Conservation (phyloP, 2,113 vertebrate genomes). For the Ondatra zibethicus region DNA sequence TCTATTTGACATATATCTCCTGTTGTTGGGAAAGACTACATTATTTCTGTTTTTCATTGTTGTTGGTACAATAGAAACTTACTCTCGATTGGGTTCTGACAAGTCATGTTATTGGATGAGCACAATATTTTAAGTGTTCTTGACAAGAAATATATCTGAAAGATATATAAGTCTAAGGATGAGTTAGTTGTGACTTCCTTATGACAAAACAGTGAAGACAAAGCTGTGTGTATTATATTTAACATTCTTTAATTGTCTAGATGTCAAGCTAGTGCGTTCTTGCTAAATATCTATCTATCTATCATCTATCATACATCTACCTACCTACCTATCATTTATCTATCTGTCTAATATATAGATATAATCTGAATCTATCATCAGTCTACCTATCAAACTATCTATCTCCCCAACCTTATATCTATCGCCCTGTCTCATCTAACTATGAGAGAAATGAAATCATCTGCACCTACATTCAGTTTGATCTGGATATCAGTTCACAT, state of each 20-base stretch:
- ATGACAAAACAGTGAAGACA: constrained; percentile 67
- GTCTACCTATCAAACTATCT: neutral
- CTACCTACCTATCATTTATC: neutral
- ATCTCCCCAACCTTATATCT: neutral
- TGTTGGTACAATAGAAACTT: constrained; percentile 58
- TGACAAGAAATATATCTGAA: constrained; percentile 81
- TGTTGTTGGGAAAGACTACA: neutral
- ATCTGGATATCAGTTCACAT: neutral
- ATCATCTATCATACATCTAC: neutral
- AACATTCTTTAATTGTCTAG: constrained; percentile 77
- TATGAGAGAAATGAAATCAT: neutral
- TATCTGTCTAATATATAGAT: neutral
- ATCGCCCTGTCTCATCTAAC: neutral
- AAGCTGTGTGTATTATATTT: constrained; percentile 83
- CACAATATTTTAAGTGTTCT: constrained; percentile 77
- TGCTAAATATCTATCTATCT: neutral
- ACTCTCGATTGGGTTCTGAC: constrained; percentile 68
- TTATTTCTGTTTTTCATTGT: neutral
- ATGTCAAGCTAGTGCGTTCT: constrained; percentile 66
- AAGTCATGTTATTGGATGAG: constrained; percentile 61
- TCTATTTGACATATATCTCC: neutral
- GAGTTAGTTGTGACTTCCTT: constrained; percentile 62
- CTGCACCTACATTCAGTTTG: neutral
- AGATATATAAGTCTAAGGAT: constrained; percentile 66
- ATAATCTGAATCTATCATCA: neutral